Evolutionary conservation across 1,140 invertebrate species (phyloP).

Genomic region (Hyles vespertilio): DNA sequence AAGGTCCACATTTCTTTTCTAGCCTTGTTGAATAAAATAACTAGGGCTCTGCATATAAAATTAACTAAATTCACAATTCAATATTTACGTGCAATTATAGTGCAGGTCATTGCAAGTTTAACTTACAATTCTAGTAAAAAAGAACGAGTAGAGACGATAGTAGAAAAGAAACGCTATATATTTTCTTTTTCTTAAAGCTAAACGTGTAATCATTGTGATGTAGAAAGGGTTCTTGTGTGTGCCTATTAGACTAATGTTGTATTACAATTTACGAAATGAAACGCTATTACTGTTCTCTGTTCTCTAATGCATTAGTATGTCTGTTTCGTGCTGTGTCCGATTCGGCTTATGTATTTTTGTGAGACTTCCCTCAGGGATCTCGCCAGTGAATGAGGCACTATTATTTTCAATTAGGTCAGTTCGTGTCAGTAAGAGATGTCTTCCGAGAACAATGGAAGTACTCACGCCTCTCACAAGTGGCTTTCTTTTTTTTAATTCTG

Average conservation of each 20-base stretch:
- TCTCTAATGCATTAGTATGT: conserved; percentile 8
- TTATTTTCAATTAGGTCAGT: conserved; percentile 75
- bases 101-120: too few species aligned
- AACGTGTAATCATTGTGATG: conserved; percentile 1
- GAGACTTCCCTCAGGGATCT: conserved; percentile 47
- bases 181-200: background rate
- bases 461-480: conserved; percentile 59
- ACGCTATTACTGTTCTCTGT: conserved; percentile 6
- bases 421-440: conserved; percentile 53
- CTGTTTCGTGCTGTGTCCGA: conserved; percentile 29
- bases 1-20: too few species aligned
- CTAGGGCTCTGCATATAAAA: too few species aligned
- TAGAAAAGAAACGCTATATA: too few species aligned
- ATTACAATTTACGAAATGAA: conserved; percentile 49
- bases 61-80: too few species aligned
- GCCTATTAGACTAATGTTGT: conserved; percentile 60
- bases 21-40: too few species aligned
- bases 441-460: conserved; percentile 67
- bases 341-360: conserved; percentile 50
- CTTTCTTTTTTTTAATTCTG: conserved; percentile 64
- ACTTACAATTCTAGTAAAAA: too few species aligned
- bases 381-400: conserved; percentile 60
- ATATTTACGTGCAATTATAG: too few species aligned
- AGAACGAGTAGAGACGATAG: too few species aligned
- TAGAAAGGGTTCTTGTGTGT: conserved; percentile 45